A percentile compares a stretch with the other conserved stretches of the same genome.
phyloP scores from a whole-genome alignment of 2,888 invertebrate genomes.

The Cistogaster globosa region DNA sequence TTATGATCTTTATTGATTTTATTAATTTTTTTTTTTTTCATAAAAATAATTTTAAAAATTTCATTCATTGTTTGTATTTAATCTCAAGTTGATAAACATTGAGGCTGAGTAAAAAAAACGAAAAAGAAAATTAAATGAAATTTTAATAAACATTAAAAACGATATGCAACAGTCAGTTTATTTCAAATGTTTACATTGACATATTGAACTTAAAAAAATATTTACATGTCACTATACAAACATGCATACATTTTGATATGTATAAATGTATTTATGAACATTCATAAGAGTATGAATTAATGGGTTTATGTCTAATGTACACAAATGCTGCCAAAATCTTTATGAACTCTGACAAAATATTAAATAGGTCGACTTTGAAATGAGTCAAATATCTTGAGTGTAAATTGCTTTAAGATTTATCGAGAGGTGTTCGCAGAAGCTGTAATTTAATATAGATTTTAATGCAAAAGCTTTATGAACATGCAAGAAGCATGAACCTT shows the following conservation, averaged over 20 bases:
- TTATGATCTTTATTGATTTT: too few relatives aligned
- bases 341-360: too few relatives aligned
- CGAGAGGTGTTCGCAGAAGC: too few relatives aligned
- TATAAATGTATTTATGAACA: neutral
- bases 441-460: too few relatives aligned
- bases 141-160: slow-evolving; percentile 31
- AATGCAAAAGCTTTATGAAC: too few relatives aligned
- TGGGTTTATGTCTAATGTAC: neutral
- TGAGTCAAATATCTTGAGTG: too few relatives aligned
- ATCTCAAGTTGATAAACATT: slow-evolving; percentile 33
- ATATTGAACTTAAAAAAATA: neutral
- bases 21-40: too few relatives aligned
- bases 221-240: slow-evolving; percentile 28
- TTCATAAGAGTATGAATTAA: neutral
- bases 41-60: slow-evolving; percentile 17
- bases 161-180: slow-evolving; percentile 40
- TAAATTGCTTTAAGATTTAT: too few relatives aligned
- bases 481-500: too few relatives aligned
- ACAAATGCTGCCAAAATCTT: too few relatives aligned
- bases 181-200: slow-evolving; percentile 8
- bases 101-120: slow-evolving; percentile 26
- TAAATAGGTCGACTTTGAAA: too few relatives aligned
- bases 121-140: slow-evolving; percentile 17
- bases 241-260: neutral
- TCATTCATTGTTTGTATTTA: slow-evolving; percentile 33